Conservation (phyloP, 2,888 invertebrate genomes). For the Caenorhabditis auriculariae region DNA sequence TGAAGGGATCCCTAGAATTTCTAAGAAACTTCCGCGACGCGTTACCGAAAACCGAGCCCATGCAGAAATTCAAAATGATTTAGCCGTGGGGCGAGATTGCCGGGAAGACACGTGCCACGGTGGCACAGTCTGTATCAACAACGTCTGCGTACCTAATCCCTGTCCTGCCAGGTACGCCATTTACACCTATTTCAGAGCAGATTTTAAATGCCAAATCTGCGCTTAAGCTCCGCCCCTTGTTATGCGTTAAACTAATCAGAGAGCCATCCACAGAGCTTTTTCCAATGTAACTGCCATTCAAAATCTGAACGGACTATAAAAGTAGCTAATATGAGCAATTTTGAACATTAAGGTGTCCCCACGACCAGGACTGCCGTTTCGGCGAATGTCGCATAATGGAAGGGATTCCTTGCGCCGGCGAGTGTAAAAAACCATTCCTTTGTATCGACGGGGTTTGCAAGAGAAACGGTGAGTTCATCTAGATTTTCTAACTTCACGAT, state of each 20-base stretch:
- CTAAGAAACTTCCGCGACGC: too few species aligned
- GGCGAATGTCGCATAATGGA: constrained; percentile 54
- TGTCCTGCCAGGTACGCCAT: constrained; percentile 27
- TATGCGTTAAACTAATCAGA: too few species aligned
- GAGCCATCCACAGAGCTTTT: too few species aligned
- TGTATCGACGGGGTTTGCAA: constrained; percentile 54
- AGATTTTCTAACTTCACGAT: background rate
- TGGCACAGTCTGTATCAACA: constrained; percentile 32
- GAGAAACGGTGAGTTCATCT: constrained; percentile 40
- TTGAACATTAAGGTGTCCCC: constrained; percentile 33
- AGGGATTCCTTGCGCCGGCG: constrained; percentile 40
- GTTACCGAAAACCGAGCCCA: too few species aligned
- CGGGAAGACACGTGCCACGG: constrained; percentile 38
- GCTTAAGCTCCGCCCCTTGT: too few species aligned
- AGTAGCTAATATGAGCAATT: background rate
- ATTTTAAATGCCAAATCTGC: too few species aligned
- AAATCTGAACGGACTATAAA: too few species aligned
- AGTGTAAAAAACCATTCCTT: constrained; percentile 47
- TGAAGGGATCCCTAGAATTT: too few species aligned
- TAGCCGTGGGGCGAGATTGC: constrained; percentile 33
- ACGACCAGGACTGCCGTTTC: constrained; percentile 51
- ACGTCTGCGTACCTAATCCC: constrained; percentile 40
- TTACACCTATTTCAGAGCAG: too few species aligned
- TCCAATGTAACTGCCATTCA: too few species aligned
- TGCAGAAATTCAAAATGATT: too few species aligned